phyloP scores from a whole-genome alignment of 2,888 invertebrate genomes.

The Dasypolia templi region DNA sequence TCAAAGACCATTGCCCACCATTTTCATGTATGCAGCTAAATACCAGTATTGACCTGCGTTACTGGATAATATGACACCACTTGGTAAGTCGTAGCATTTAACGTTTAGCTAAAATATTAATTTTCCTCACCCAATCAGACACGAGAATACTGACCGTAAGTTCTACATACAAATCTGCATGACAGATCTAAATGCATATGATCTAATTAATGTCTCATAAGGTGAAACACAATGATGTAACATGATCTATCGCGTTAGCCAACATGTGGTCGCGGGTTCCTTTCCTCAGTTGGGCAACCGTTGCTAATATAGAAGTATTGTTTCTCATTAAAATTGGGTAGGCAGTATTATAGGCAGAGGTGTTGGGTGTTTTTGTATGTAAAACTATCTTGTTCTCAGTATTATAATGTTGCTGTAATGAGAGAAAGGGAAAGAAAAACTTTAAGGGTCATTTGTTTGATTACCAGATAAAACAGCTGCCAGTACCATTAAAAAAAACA shows the following conservation, averaged over 20 bases:
- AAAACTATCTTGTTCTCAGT: neutral
- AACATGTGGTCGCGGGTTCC: conserved; percentile 44
- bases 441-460: neutral
- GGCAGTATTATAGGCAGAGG: neutral
- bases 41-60: no score
- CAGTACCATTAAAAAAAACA: neutral
- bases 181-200: neutral
- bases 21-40: no score
- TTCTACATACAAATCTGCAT: neutral
- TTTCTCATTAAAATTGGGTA: conserved; percentile 22
- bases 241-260: conserved; percentile 29
- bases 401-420: neutral
- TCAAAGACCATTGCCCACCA: no score
- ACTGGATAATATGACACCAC: no score
- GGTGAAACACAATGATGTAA: conserved; percentile 20
- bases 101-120: neutral
- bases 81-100: no score
- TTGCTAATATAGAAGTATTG: conserved; percentile 3
- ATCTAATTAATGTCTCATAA: conserved; percentile 13
- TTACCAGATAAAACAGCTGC: neutral
- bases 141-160: neutral
- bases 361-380: neutral
- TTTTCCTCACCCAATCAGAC: neutral
- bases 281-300: conserved; percentile 43
- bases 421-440: conserved; percentile 12